Base-by-base conservation (phyloP, 2,113 vertebrate genomes). In the Polyodon spathula region DNA sequence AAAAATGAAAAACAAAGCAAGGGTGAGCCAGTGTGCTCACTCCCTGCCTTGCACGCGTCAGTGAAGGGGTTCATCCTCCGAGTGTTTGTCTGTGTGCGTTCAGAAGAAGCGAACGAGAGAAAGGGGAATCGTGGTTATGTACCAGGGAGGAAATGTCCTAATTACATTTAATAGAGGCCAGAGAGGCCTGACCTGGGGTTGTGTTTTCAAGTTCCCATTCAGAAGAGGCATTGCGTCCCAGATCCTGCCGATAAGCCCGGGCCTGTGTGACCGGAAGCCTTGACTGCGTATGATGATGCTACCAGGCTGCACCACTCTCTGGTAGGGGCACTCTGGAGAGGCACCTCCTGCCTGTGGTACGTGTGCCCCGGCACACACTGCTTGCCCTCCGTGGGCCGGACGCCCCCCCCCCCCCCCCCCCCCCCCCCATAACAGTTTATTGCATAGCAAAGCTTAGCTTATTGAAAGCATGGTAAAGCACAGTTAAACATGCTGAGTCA, bases 141-240 rank as follows among this genome's bases (percentile, higher is more conserved):
- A 68, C 63, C 64, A 53, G 60, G 42, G 63, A 63, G 70, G 73
- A 75, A 63, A 66, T 64, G 56, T 59, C 62, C 40, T 72, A 72
- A 75, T 72, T 72, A 62, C 60, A 62, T 63, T 52, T 72, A 75
- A 72, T 75, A 62, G 61, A 54, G 64, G 59, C 65, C 57, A 68
- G 59, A 61, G 64, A 68, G 62, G 63, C 61, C 62, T 60, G 58
- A 62, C 64, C 42, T 51, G 16, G 14, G 64, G 62, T 51, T 40
- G 16, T 53, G 44, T 50, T 16, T 44, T 55, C 43, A 38, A n/a
- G 6, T 53, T 16, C 46, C 57, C 64, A 68, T 66, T 68, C 67
- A 68, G 56, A 11, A 43, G n/a, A 52, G 4, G 41, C 61, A 16
- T 17, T 50, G 61, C 63, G 54, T 55, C 42, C 42, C 39, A 37